Percentiles rank a stretch among this genome's conserved stretches.
phyloP scores from a whole-genome alignment of 1,140 invertebrate genomes.

The Temnothorax longispinosus region DNA sequence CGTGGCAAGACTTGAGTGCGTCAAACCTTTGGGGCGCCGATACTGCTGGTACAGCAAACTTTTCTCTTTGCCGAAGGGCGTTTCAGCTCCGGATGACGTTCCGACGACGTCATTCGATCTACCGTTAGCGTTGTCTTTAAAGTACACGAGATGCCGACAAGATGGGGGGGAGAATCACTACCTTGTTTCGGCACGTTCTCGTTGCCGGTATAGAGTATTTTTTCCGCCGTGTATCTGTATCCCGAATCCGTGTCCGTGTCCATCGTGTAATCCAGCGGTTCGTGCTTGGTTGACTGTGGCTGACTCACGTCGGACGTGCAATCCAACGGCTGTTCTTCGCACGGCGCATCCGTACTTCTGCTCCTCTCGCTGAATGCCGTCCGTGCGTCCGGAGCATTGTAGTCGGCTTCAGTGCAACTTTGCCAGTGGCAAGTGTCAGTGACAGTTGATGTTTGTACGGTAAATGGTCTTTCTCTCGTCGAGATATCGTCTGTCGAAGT shows the following conservation, averaged over 20 bases:
- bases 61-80: conserved; percentile 48
- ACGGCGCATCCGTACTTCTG: conserved; percentile 41
- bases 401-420: conserved; percentile 41
- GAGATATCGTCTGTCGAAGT: neutral
- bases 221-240: conserved; percentile 46
- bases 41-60: conserved; percentile 53
- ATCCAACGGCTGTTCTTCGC: conserved; percentile 73
- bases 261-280: conserved; percentile 73
- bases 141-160: conserved; percentile 30
- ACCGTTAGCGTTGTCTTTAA: conserved; percentile 50
- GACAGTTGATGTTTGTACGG: conserved; percentile 29
- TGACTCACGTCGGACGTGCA: conserved; percentile 73
- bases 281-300: conserved; percentile 54
- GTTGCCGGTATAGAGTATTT: conserved; percentile 59
- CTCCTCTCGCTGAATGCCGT: conserved; percentile 35
- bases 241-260: conserved; percentile 65
- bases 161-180: conserved; percentile 43
- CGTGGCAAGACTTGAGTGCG: conserved; percentile 52
- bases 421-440: conserved; percentile 47
- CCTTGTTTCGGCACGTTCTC: conserved; percentile 66
- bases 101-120: conserved; percentile 53
- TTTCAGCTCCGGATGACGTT: conserved; percentile 54
- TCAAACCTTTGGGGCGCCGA: conserved; percentile 61
- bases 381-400: conserved; percentile 32
- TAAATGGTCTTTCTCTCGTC: neutral